Evolutionary conservation across 2,113 vertebrate genomes (phyloP).

Genomic region (Notarius quadriscutis): DNA sequence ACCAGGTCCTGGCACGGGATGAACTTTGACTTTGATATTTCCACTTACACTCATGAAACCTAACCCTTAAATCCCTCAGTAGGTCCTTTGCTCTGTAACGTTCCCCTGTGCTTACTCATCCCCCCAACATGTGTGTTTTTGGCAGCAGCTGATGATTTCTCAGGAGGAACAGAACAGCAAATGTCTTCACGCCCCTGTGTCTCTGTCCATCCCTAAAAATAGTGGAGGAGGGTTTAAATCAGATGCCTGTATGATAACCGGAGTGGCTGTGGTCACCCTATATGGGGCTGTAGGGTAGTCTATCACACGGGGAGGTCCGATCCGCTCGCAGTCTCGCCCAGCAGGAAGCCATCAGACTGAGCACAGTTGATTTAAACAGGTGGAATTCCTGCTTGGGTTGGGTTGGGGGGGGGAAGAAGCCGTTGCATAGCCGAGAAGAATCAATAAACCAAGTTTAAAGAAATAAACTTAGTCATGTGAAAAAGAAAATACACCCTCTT

Average conservation of each 20-base stretch:
- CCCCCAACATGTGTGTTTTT: neutral
- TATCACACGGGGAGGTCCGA: neutral
- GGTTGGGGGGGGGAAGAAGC: neutral
- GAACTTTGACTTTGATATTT: too few relatives aligned
- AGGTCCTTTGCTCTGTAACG: neutral
- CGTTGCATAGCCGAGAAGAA: neutral
- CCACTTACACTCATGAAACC: neutral
- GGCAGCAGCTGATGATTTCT: slow-evolving; percentile 52
- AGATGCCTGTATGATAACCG: slow-evolving; percentile 30
- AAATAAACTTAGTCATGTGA: neutral
- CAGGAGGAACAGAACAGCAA: slow-evolving; percentile 40
- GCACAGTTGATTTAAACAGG: neutral
- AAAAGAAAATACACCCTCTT: too few relatives aligned
- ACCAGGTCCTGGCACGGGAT: too few relatives aligned
- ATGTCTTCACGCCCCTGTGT: slow-evolving; percentile 32
- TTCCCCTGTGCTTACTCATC: neutral
- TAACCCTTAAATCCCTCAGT: neutral
- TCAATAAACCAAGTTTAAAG: neutral
- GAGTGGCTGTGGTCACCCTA: slow-evolving; percentile 40
- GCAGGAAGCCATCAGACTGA: neutral
- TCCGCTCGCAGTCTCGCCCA: neutral
- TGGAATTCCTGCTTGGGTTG: neutral
- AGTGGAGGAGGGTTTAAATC: slow-evolving; percentile 47
- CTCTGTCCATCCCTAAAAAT: slow-evolving; percentile 52
- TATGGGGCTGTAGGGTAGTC: slow-evolving; percentile 36